phyloP scores from a whole-genome alignment of 2,797 vertebrate genomes.

The Sarcophilus harrisii region DNA sequence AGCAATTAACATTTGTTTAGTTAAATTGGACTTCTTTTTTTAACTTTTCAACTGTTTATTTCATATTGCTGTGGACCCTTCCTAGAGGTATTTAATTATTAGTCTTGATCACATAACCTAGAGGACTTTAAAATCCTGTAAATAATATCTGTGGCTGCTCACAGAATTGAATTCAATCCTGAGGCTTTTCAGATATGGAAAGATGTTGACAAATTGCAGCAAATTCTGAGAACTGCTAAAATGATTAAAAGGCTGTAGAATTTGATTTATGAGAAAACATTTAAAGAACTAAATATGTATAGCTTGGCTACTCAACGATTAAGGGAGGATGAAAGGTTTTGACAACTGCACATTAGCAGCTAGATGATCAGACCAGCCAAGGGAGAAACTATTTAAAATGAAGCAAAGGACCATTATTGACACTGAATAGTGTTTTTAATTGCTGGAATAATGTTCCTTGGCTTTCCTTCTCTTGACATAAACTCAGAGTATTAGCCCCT shows the following conservation, averaged over 20 bases:
- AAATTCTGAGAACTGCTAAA: constrained; percentile 72
- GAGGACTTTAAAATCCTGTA: constrained; percentile 72
- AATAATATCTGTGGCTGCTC: constrained; percentile 66
- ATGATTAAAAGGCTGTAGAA: constrained; percentile 70
- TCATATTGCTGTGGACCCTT: constrained; percentile 20
- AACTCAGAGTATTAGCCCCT: not conserved
- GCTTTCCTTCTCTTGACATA: not conserved
- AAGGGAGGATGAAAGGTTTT: constrained; percentile 44
- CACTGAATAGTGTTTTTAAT: constrained; percentile 66
- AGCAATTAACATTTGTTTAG: not conserved
- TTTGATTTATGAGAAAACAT: constrained; percentile 79
- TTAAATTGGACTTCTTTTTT: not conserved
- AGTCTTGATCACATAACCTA: constrained; percentile 65
- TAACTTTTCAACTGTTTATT: constrained; percentile 24
- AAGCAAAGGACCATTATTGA: constrained; percentile 49
- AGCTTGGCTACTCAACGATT: constrained; percentile 58
- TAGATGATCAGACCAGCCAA: constrained; percentile 60
- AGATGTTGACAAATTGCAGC: constrained; percentile 78
- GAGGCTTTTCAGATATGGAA: constrained; percentile 68
- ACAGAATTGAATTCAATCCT: constrained; percentile 75
- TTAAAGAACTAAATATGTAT: constrained; percentile 80
- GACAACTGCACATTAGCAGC: constrained; percentile 67
- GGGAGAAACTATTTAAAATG: constrained; percentile 55
- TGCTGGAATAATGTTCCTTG: constrained; percentile 25
- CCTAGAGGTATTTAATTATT: constrained; percentile 54